Conservation (phyloP, 2,888 invertebrate species). For the Apodemia mormo region DNA sequence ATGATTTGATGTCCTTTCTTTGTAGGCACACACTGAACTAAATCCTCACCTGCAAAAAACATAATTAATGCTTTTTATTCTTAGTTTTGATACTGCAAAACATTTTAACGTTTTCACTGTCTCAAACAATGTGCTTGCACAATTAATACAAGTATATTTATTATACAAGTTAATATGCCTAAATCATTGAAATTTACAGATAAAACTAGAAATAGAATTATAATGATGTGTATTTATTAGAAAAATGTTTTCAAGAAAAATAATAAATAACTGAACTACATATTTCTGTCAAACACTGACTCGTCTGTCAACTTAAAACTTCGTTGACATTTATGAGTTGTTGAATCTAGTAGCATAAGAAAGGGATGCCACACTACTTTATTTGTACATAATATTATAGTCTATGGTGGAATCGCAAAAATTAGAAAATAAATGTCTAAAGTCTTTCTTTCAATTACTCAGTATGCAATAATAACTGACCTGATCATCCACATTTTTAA, state of each 20-base stretch:
- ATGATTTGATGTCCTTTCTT: slow-evolving; percentile 72
- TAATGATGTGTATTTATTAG: background rate
- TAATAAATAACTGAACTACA: background rate
- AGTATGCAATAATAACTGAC: too few relatives aligned
- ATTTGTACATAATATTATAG: too few relatives aligned
- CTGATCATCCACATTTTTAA: too few relatives aligned
- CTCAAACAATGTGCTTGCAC: background rate
- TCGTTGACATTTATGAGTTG: too few relatives aligned
- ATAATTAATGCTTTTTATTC: slow-evolving; percentile 12
- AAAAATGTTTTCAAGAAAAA: background rate
- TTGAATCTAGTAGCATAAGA: too few relatives aligned
- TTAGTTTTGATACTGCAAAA: background rate
- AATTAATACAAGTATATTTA: background rate
- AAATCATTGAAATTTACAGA: background rate
- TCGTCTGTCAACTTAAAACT: too few relatives aligned
- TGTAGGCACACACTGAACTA: slow-evolving; percentile 73
- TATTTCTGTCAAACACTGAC: too few relatives aligned
- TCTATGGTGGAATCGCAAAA: too few relatives aligned
- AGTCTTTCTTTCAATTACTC: too few relatives aligned
- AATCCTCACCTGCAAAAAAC: slow-evolving; percentile 64
- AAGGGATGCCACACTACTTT: too few relatives aligned
- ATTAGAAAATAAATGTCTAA: too few relatives aligned
- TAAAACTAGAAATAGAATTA: background rate
- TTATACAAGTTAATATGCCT: background rate
- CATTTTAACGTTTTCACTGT: background rate